Percentiles rank a stretch among this genome's conserved stretches.
Evolutionary conservation across 2,888 invertebrate species (phyloP).

Genomic region (Sesamia inferens): DNA sequence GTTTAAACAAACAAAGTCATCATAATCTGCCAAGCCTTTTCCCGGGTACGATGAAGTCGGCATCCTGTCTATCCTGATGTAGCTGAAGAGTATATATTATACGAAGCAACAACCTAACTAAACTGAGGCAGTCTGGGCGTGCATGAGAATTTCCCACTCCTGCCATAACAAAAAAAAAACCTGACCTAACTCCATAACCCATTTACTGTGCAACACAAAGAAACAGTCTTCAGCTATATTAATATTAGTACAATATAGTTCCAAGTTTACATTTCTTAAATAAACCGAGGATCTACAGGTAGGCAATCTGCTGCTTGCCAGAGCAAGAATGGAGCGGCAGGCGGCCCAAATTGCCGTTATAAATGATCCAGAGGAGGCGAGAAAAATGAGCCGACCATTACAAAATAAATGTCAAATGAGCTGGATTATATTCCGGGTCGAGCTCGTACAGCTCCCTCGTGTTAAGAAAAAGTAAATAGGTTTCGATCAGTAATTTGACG

Average conservation of each 20-base stretch:
- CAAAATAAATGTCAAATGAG: constrained; percentile 66
- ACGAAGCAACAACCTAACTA: too few relatives aligned
- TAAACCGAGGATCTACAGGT: constrained; percentile 41
- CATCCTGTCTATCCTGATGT: too few relatives aligned
- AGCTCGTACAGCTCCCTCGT: constrained; percentile 35
- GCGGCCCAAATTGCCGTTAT: constrained; percentile 58
- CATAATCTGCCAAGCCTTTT: too few relatives aligned
- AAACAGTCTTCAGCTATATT: background rate
- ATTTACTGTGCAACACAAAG: too few relatives aligned
- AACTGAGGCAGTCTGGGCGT: too few relatives aligned
- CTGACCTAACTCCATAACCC: too few relatives aligned
- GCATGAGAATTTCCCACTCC: too few relatives aligned
- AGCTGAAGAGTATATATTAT: too few relatives aligned
- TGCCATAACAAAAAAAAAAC: too few relatives aligned
- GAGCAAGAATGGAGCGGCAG: constrained; percentile 29
- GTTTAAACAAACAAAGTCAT: background rate
- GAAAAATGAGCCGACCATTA: constrained; percentile 56
- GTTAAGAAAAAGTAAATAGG: constrained; percentile 37
- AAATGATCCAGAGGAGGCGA: constrained; percentile 54
- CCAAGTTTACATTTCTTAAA: constrained; percentile 22
- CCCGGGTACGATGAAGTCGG: too few relatives aligned
- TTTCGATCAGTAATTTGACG: constrained; percentile 54
- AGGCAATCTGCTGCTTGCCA: constrained; percentile 19
- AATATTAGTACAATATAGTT: background rate
- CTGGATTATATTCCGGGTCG: constrained; percentile 39